Conservation (phyloP, 2,888 invertebrate species). For the Notodonta dromedarius region DNA sequence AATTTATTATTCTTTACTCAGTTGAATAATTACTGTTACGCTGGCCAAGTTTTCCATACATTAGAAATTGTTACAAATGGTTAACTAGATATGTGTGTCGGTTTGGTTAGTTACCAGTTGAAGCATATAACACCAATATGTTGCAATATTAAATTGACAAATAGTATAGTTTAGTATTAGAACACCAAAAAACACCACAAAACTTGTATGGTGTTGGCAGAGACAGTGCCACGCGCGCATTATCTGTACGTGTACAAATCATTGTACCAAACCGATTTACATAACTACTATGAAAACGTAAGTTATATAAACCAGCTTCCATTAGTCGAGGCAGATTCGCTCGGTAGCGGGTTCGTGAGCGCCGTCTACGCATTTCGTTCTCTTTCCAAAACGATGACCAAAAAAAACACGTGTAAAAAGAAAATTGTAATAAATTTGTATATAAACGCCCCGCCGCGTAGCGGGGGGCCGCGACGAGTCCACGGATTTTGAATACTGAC, state of each 20-base stretch:
- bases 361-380: conserved; percentile 56
- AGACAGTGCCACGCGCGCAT: background rate
- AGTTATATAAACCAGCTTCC: background rate
- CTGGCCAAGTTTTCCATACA: conserved; percentile 2
- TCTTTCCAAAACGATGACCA: conserved; percentile 76
- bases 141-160: background rate
- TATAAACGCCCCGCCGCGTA: conserved; percentile 62
- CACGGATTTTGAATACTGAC: conserved; percentile 34
- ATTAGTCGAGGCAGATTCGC: background rate
- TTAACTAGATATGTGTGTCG: background rate
- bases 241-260: background rate
- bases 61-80: background rate
- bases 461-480: conserved; percentile 55
- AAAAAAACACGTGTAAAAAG: conserved; percentile 60
- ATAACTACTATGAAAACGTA: background rate
- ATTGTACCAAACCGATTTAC: background rate
- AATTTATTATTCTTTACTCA: background rate
- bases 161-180: background rate
- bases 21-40: background rate
- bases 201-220: no score
- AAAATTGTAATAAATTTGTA: conserved; percentile 49
- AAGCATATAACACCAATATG: background rate
- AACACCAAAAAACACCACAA: background rate
- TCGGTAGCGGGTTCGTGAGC: conserved; percentile 10
- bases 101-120: background rate